Conservation (phyloP, 2,113 vertebrate species). For the Cyprinodon brontotheroides region DNA sequence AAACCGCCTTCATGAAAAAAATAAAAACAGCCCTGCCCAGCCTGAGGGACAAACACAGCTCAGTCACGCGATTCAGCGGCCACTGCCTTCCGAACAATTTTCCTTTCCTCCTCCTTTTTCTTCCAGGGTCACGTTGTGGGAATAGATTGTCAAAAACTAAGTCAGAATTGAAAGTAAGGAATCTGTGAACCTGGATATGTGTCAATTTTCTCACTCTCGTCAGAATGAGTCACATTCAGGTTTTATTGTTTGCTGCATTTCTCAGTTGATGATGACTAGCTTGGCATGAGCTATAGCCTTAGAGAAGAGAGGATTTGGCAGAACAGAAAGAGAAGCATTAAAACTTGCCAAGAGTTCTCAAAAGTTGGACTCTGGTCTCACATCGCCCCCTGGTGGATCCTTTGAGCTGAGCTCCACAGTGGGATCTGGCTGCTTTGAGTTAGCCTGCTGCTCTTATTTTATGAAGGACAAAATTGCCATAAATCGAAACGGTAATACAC, state of each 20-base stretch:
- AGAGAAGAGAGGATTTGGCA: not conserved
- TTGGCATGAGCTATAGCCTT: constrained; percentile 22
- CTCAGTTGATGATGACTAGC: constrained; percentile 44
- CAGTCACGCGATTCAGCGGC: constrained; percentile 75
- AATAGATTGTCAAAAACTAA: not conserved
- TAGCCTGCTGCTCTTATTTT: constrained; percentile 54
- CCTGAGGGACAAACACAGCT: constrained; percentile 74
- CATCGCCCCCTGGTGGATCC: constrained; percentile 75
- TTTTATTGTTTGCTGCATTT: constrained; percentile 31
- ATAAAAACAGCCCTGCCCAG: constrained; percentile 70
- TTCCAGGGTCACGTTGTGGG: not conserved
- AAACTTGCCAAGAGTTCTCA: constrained; percentile 5
- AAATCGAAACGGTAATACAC: constrained; percentile 63
- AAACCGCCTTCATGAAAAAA: constrained; percentile 74
- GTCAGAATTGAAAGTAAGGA: not conserved
- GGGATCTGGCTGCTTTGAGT: constrained; percentile 58
- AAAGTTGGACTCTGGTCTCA: constrained; percentile 56
- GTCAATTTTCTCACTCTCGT: not conserved
- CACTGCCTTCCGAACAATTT: constrained; percentile 56
- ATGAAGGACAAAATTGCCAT: constrained; percentile 69
- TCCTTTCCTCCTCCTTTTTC: constrained; percentile 23
- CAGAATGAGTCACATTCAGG: constrained; percentile 32
- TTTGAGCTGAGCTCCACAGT: constrained; percentile 1
- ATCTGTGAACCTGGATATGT: not conserved
- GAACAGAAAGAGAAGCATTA: constrained; percentile 3